Evolutionary conservation across 2,888 invertebrate species (phyloP).

Genomic region (Drosophila histrio): DNA sequence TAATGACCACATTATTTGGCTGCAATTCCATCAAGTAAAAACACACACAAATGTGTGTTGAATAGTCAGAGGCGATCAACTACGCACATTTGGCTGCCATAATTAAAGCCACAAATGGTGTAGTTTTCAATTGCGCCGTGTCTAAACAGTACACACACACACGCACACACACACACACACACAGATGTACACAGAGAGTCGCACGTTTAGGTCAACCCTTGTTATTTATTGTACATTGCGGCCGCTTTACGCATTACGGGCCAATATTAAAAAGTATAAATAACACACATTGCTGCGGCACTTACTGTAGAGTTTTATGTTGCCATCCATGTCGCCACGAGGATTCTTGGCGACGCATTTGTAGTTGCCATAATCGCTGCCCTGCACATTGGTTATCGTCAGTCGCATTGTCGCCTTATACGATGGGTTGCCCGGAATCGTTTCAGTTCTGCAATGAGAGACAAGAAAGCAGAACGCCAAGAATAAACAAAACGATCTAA

Average conservation of each 20-base stretch:
- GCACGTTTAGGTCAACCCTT: conserved; percentile 24
- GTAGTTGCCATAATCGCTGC: conserved; percentile 93
- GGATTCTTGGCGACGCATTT: conserved; percentile 95
- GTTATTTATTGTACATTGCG: conserved; percentile 51
- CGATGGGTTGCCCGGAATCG: conserved; percentile 88
- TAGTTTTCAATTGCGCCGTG: conserved; percentile 53
- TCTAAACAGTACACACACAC: conserved; percentile 2
- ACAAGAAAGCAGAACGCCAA: conserved; percentile 8
- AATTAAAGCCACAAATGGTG: conserved; percentile 74
- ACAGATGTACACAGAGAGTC: background rate
- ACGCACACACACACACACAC: conserved; percentile 5
- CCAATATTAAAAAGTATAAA: conserved; percentile 70
- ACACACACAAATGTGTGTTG: background rate
- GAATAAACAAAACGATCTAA: background rate
- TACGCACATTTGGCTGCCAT: conserved; percentile 46
- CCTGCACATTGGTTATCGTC: conserved; percentile 91
- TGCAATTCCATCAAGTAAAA: conserved; percentile 14
- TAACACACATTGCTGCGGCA: conserved; percentile 75
- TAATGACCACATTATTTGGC: conserved; percentile 50
- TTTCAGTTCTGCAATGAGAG: conserved; percentile 86
- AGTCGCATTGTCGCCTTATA: conserved; percentile 96
- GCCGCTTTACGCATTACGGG: conserved; percentile 8
- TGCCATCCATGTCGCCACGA: conserved; percentile 94
- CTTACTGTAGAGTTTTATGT: conserved; percentile 95
- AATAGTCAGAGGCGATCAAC: conserved; percentile 25